Conservation (phyloP, 2,888 invertebrate species). For the Gastracanthus pulcherrimus region DNA sequence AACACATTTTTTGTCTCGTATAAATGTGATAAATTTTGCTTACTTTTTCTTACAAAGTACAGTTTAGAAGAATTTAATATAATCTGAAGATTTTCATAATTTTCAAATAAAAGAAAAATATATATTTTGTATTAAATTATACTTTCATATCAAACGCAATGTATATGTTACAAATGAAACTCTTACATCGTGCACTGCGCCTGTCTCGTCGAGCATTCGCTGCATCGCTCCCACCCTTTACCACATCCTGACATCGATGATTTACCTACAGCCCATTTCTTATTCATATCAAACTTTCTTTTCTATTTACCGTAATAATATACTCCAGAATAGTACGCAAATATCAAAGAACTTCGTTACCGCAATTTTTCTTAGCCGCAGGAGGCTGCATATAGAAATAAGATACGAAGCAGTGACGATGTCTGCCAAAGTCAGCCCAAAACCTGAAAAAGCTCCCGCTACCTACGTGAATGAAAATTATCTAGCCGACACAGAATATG, state of each 20-base stretch:
- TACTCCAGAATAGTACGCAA: neutral
- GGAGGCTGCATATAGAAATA: too few species aligned
- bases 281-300: constrained; percentile 34
- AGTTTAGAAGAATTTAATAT: too few species aligned
- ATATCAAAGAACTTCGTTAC: neutral
- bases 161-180: too few species aligned
- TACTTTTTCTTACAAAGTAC: too few species aligned
- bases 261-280: constrained; percentile 9
- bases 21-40: too few species aligned
- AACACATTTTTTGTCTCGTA: too few species aligned
- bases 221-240: neutral
- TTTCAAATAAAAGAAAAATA: too few species aligned
- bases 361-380: neutral
- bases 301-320: constrained; percentile 16
- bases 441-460: neutral
- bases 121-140: too few species aligned
- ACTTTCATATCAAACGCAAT: too few species aligned
- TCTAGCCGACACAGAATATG: constrained; percentile 66
- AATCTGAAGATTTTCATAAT: too few species aligned
- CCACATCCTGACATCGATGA: constrained; percentile 7
- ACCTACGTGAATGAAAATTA: constrained; percentile 62
- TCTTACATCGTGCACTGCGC: neutral
- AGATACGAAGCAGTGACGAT: too few species aligned
- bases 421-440: neutral
- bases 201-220: neutral